phyloP scores from a whole-genome alignment of 2,888 invertebrate species.

The Acholoe squamosa region DNA sequence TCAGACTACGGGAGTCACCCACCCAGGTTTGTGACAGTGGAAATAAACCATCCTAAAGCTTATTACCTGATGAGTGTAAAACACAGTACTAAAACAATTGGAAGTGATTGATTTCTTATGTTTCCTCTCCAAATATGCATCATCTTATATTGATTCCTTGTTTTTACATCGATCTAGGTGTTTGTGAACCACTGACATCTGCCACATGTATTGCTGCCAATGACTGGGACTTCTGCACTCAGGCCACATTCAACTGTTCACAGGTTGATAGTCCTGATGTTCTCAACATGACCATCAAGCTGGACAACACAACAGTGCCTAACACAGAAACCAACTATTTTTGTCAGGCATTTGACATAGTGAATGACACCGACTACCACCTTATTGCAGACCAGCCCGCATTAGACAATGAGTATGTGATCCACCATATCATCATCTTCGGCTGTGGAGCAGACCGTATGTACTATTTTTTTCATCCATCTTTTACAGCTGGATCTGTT shows the following conservation, averaged over 20 bases:
- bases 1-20: constrained; percentile 27
- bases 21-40: constrained; percentile 54
- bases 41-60: background rate
- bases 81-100: background rate
- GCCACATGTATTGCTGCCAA: constrained; percentile 60
- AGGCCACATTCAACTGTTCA: constrained; percentile 65
- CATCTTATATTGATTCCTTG: too few species aligned
- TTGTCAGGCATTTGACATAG: constrained; percentile 64
- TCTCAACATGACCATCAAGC: constrained; percentile 37
- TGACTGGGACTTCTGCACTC: constrained; percentile 66
- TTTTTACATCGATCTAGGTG: too few species aligned
- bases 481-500: too few species aligned
- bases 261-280: constrained; percentile 65
- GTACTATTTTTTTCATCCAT: too few species aligned
- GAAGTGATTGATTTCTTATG: background rate
- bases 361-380: constrained; percentile 64
- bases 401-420: constrained; percentile 65
- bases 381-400: constrained; percentile 64
- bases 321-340: constrained; percentile 66
- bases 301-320: constrained; percentile 63
- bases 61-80: background rate
- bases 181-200: constrained; percentile 67
- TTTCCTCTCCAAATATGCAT: too few species aligned
- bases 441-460: constrained; percentile 64
- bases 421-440: constrained; percentile 65